Conservation (phyloP, 2,113 vertebrate species). For the Pedionomus torquatus region DNA sequence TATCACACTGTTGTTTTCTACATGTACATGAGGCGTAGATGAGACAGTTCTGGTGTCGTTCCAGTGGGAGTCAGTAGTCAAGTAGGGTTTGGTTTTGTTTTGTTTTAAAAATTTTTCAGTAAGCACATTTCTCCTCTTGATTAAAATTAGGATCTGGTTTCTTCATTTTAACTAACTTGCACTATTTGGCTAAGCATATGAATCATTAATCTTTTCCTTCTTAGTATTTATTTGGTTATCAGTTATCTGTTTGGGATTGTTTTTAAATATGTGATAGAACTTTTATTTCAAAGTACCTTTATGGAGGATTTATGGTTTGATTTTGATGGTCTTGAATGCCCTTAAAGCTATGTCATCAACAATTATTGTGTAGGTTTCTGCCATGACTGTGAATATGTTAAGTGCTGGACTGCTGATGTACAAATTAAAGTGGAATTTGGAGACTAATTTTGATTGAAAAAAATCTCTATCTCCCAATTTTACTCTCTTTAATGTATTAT, state of each 20-base stretch:
- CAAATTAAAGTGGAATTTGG: slow-evolving; percentile 6
- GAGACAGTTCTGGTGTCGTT: not conserved
- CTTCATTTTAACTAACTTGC: not conserved
- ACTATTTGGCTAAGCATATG: not conserved
- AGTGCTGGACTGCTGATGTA: not conserved
- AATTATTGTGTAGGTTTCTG: not conserved
- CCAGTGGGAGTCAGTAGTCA: not conserved
- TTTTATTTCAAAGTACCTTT: not conserved
- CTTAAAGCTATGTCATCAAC: not conserved
- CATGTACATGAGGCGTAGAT: not conserved
- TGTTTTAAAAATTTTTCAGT: not conserved
- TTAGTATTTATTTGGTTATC: not conserved
- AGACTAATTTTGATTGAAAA: not conserved
- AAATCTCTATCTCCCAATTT: not conserved
- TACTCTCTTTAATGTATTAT: not conserved
- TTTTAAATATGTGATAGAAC: not conserved
- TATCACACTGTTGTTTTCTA: not conserved
- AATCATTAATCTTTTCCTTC: not conserved
- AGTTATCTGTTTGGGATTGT: not conserved
- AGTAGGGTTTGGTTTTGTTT: not conserved
- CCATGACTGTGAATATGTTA: not conserved
- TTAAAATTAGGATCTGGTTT: not conserved
- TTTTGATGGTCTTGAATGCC: not conserved
- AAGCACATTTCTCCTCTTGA: not conserved
- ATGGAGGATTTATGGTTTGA: not conserved